Conservation (phyloP, 2,797 vertebrate genomes). For the Fringilla coelebs region DNA sequence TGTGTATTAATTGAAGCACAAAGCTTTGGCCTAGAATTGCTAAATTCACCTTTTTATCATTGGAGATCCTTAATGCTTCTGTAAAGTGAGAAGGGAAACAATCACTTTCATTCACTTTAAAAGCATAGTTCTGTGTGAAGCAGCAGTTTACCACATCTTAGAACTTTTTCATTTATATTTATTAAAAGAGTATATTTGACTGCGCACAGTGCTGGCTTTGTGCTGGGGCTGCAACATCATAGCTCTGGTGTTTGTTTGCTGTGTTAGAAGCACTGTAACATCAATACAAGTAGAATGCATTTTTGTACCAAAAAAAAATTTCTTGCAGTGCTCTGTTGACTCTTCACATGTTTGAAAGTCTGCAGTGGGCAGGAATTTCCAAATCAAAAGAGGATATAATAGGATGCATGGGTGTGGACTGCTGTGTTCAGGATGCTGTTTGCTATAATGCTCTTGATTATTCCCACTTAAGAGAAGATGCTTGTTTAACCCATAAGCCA, state of each 20-base stretch:
- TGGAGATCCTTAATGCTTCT: background rate
- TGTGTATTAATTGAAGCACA: background rate
- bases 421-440: background rate
- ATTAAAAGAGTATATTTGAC: background rate
- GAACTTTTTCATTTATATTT: background rate
- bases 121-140: background rate
- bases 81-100: background rate
- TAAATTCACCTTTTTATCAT: background rate
- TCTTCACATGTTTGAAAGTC: background rate
- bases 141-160: background rate
- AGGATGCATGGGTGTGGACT: background rate
- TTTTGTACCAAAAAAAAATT: background rate
- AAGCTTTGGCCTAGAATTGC: background rate
- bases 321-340: background rate
- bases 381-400: background rate
- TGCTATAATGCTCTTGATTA: background rate
- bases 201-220: background rate
- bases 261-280: background rate
- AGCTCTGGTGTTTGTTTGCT: background rate
- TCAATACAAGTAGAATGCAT: background rate
- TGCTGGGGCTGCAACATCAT: fast-evolving
- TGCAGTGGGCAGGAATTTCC: background rate
- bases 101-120: background rate
- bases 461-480: background rate
- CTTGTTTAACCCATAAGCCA: background rate